Percentiles rank a stretch among this genome's conserved stretches.
Evolutionary conservation across 2,888 invertebrate genomes (phyloP).

Genomic region (Platerodrilus igneus): DNA sequence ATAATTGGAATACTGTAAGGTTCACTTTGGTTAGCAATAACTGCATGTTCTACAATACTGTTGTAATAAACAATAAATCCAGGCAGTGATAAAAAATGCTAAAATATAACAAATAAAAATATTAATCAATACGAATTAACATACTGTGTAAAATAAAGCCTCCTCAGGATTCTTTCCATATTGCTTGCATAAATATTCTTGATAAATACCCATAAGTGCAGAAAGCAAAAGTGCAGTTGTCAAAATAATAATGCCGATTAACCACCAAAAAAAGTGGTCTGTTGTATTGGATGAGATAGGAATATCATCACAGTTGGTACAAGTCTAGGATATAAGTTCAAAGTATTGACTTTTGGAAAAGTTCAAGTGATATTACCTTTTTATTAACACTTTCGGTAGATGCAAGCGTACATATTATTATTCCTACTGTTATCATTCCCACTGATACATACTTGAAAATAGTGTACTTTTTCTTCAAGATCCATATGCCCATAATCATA

Average conservation of each 20-base stretch:
- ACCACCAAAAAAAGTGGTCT: constrained; percentile 61
- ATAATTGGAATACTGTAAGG: constrained; percentile 55
- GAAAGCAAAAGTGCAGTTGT: constrained; percentile 87
- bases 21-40: constrained; percentile 65
- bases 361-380: not conserved
- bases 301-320: constrained; percentile 31
- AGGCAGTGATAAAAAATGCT: constrained; percentile 87
- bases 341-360: not conserved
- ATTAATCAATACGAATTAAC: constrained; percentile 25
- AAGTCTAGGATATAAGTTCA: constrained; percentile 15
- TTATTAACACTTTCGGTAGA: constrained; percentile 72
- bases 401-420: constrained; percentile 83
- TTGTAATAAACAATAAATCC: constrained; percentile 75
- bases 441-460: constrained; percentile 86
- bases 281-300: constrained; percentile 49
- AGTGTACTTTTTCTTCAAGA: constrained; percentile 78
- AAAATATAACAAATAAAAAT: constrained; percentile 37
- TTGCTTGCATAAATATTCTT: constrained; percentile 76
- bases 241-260: constrained; percentile 72
- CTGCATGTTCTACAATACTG: constrained; percentile 73
- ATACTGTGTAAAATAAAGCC: constrained; percentile 77
- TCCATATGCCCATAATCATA: constrained; percentile 89
- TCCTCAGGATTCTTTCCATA: constrained; percentile 91
- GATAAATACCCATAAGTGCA: constrained; percentile 89
- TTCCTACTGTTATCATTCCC: constrained; percentile 88